Percentiles rank a stretch among this genome's conserved stretches.
Evolutionary conservation across 2,113 vertebrate genomes (phyloP).

Genomic region (Platanista minor): DNA sequence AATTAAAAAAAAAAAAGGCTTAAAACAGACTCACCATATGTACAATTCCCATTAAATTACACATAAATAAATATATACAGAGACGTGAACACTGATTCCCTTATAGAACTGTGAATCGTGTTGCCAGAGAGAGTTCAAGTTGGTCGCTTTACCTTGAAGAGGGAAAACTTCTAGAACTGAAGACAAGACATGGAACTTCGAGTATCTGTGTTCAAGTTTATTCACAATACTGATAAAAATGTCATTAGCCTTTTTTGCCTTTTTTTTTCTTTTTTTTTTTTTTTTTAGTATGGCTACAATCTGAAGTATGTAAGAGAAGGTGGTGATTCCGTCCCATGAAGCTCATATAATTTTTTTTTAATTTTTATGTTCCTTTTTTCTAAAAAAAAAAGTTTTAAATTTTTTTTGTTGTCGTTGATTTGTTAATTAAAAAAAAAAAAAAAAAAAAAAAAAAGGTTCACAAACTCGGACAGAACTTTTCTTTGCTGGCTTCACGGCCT

Average conservation of each 20-base stretch:
- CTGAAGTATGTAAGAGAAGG: constrained; percentile 89
- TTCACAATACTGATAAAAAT: constrained; percentile 99
- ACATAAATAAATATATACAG: constrained; percentile 99
- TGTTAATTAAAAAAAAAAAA: constrained; percentile 71
- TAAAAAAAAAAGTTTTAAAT: constrained; percentile 84
- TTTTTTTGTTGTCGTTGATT: constrained; percentile 37
- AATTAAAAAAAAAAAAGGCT: constrained; percentile 97
- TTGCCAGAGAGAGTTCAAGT: constrained; percentile 97
- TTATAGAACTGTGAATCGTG: constrained; percentile 96
- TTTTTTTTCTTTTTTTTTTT: constrained; percentile 59
- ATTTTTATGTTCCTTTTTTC: constrained; percentile 58
- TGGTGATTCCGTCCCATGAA: constrained; percentile 94
- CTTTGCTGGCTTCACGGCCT: constrained; percentile 84
- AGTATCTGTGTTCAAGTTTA: constrained; percentile 95
- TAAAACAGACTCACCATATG: constrained; percentile 99
- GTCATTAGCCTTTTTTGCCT: constrained; percentile 89
- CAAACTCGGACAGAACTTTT: constrained; percentile 86
- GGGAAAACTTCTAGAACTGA: constrained; percentile 90
- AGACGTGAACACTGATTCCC: constrained; percentile 99
- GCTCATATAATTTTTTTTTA: constrained; percentile 82
- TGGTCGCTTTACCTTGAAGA: constrained; percentile 89
- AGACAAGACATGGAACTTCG: constrained; percentile 94
- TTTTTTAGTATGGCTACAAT: constrained; percentile 91
- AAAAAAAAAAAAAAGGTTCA: constrained; percentile 86
- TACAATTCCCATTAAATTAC: constrained; percentile 99